These are phyloP conservation scores for Tetramorium bicarinatum DNA, from an alignment of 2,888 invertebrate genomes.

Conservation along the genomic window DNA sequence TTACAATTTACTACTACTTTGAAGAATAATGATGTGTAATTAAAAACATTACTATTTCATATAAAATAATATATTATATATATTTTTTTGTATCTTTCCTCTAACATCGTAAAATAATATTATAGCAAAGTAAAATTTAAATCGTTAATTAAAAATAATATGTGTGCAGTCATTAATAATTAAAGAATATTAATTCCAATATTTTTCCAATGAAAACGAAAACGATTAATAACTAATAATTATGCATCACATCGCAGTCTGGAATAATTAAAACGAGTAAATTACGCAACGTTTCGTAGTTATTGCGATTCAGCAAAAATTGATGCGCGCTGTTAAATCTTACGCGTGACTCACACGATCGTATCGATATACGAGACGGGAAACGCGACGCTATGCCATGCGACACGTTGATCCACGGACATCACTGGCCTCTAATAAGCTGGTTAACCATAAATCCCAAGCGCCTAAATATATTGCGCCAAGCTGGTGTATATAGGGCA, in stretches of 20 bases:
- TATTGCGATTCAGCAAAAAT: background rate
- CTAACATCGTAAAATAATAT: background rate
- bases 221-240: background rate
- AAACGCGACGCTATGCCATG: background rate
- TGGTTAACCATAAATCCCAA: slow-evolving; percentile 64
- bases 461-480: slow-evolving; percentile 63
- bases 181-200: slow-evolving; percentile 1
- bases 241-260: background rate
- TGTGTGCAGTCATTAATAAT: background rate
- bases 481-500: slow-evolving; percentile 65
- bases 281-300: background rate
- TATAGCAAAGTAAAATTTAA: background rate
- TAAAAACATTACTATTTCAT: background rate
- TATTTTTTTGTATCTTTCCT: background rate
- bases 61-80: background rate
- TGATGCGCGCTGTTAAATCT: background rate
- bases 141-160: slow-evolving; percentile 17
- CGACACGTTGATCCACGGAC: slow-evolving; percentile 41
- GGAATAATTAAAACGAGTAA: background rate
- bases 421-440: slow-evolving; percentile 57
- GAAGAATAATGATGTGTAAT: background rate
- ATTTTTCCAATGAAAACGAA: background rate
- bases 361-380: background rate
- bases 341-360: background rate
- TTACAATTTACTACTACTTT: background rate